A percentile compares a stretch with the other conserved stretches of the same genome.
Evolutionary conservation across 2,888 invertebrate genomes (phyloP).

Genomic region (Zaprionus obscuricornis): DNA sequence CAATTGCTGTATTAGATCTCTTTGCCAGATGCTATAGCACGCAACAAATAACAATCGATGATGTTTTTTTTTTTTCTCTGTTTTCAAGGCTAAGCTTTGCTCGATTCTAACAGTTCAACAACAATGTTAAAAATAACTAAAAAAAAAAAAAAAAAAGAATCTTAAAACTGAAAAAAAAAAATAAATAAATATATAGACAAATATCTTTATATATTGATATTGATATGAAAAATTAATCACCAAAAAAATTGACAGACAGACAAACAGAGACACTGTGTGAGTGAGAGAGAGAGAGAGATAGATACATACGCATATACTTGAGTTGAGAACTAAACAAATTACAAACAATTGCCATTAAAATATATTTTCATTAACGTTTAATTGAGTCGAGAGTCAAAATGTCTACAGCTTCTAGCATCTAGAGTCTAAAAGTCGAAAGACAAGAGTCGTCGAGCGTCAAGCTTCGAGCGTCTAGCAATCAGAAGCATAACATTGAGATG

Average conservation of each 20-base stretch:
- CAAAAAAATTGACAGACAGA: slow-evolving; percentile 33
- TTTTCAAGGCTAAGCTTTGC: slow-evolving; percentile 60
- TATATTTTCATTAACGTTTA: slow-evolving; percentile 63
- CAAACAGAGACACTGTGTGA: slow-evolving; percentile 7
- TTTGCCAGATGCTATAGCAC: slow-evolving; percentile 16
- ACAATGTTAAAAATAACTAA: slow-evolving; percentile 5
- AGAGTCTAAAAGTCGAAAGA: too few relatives aligned
- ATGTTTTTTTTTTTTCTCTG: too few relatives aligned
- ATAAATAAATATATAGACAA: too few relatives aligned
- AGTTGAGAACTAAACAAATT: too few relatives aligned
- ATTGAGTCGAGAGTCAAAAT: slow-evolving; percentile 43
- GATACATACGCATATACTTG: too few relatives aligned
- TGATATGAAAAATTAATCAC: slow-evolving; percentile 32
- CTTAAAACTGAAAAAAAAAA: too few relatives aligned
- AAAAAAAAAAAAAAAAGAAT: slow-evolving; percentile 12
- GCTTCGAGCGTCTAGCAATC: too few relatives aligned
- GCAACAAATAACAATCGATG: too few relatives aligned
- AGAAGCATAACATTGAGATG: too few relatives aligned
- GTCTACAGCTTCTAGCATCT: too few relatives aligned
- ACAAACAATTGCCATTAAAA: slow-evolving; percentile 58
- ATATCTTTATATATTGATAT: not conserved
- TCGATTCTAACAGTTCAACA: too few relatives aligned
- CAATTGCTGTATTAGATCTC: not conserved
- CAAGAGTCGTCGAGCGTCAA: too few relatives aligned
- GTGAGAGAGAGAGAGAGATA: not conserved